These are phyloP conservation scores for Tachina grossa DNA, from an alignment of 2,888 invertebrate genomes.

Conservation along the genomic window DNA sequence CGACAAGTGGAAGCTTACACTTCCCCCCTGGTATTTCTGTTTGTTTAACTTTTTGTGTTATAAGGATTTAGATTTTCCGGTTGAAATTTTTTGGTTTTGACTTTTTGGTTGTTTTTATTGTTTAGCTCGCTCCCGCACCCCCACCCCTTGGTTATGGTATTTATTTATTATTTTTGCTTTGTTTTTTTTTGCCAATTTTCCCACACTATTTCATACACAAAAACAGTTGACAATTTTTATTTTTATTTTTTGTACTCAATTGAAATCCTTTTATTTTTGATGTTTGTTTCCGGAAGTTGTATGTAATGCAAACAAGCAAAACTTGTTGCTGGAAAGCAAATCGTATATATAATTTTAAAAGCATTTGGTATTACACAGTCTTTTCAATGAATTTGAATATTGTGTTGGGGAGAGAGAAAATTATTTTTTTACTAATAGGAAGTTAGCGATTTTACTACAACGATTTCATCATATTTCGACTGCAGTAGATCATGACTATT, in stretches of 20 bases:
- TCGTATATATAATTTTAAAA: constrained; percentile 4
- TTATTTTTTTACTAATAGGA: too few relatives aligned
- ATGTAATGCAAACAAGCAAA: constrained; percentile 20
- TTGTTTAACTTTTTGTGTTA: constrained; percentile 48
- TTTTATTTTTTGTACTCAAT: constrained; percentile 39
- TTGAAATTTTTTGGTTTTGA: constrained; percentile 68
- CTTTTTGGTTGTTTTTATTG: constrained; percentile 60
- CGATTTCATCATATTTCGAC: too few relatives aligned
- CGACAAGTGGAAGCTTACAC: constrained; percentile 66
- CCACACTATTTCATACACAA: constrained; percentile 34
- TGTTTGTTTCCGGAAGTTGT: constrained; percentile 3
- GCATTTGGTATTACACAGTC: neutral
- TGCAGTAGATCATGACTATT: too few relatives aligned
- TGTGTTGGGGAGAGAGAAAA: neutral
- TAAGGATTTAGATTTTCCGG: constrained; percentile 69
- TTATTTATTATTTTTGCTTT: constrained; percentile 34
- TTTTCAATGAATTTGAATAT: neutral
- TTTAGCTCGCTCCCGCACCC: constrained; percentile 5
- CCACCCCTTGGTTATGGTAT: neutral
- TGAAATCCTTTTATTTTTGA: constrained; percentile 58
- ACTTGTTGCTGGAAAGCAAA: constrained; percentile 57
- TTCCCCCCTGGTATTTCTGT: constrained; percentile 41
- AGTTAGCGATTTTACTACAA: neutral
- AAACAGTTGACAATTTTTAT: constrained; percentile 54
- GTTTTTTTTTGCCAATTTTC: constrained; percentile 67